phyloP scores from a whole-genome alignment of 2,797 vertebrate genomes.

The Hippopotamyrus pictus region DNA sequence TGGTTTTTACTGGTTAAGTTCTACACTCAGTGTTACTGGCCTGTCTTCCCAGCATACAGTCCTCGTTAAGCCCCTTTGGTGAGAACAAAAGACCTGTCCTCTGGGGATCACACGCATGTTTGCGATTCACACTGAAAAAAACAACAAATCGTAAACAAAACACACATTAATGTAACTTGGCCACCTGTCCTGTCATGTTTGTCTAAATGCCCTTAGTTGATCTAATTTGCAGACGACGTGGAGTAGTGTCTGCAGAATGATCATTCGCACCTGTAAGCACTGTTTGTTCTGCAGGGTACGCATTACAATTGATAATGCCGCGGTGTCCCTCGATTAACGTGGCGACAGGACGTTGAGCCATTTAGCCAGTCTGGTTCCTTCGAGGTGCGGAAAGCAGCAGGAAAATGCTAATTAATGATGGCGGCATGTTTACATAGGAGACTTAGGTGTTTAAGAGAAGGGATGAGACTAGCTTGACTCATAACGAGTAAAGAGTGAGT shows the following conservation, averaged over 20 bases:
- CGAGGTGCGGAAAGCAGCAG: not conserved
- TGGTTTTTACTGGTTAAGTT: not conserved
- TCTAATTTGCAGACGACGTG: conserved; percentile 14
- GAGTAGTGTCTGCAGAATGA: not conserved
- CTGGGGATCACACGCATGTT: not conserved
- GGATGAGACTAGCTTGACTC: not conserved
- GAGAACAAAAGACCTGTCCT: not conserved
- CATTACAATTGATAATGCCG: conserved; percentile 8
- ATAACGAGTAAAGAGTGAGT: not conserved
- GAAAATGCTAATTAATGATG: not conserved
- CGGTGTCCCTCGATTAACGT: not conserved
- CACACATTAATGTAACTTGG: not conserved
- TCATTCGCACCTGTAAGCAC: conserved; percentile 6
- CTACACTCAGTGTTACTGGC: not conserved
- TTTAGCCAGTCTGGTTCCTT: not conserved
- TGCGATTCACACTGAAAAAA: not conserved
- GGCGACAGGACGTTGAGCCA: not conserved
- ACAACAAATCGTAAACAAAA: too few relatives aligned
- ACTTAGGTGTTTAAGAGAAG: not conserved
- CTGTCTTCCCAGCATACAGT: not conserved
- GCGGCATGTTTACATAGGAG: not conserved
- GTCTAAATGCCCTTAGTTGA: not conserved
- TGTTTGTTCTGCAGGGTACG: not conserved
- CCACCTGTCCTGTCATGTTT: not conserved
- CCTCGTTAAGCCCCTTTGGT: not conserved